phyloP scores from a whole-genome alignment of 2,888 invertebrate genomes.

The Podabrus alpinus region DNA sequence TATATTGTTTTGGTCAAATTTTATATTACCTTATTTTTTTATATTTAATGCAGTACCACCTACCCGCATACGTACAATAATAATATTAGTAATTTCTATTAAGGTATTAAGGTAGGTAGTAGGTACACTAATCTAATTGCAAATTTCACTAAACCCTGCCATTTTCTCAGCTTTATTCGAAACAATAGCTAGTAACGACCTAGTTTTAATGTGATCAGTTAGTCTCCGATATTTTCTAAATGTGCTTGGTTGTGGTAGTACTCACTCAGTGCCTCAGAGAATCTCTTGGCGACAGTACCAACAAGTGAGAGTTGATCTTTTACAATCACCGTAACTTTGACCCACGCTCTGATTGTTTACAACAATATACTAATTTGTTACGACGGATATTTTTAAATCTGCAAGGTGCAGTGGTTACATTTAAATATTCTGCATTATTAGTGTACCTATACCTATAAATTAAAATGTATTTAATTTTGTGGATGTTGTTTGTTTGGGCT shows the following conservation, averaged over 20 bases:
- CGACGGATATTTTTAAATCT: slow-evolving; percentile 32
- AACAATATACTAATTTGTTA: slow-evolving; percentile 42
- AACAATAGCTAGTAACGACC: slow-evolving; percentile 44
- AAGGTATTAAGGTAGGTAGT: neutral
- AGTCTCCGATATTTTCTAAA: slow-evolving; percentile 37
- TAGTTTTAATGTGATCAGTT: slow-evolving; percentile 42
- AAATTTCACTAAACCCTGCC: slow-evolving; percentile 14
- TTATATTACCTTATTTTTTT: too few species aligned
- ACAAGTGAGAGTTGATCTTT: slow-evolving; percentile 37
- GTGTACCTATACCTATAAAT: slow-evolving; percentile 3
- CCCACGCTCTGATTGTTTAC: slow-evolving; percentile 45
- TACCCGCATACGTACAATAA: too few species aligned
- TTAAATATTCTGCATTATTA: neutral
- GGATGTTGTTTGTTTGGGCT: slow-evolving; percentile 52
- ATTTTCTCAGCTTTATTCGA: slow-evolving; percentile 6
- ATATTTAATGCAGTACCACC: too few species aligned
- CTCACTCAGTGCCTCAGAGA: slow-evolving; percentile 30
- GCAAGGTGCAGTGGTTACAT: slow-evolving; percentile 15
- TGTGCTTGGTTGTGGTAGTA: slow-evolving; percentile 8
- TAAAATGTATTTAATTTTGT: slow-evolving; percentile 47
- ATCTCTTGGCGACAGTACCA: slow-evolving; percentile 33
- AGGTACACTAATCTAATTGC: neutral
- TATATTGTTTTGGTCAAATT: too few species aligned
- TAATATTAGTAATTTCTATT: neutral
- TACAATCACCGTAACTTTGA: slow-evolving; percentile 21